Conservation (phyloP, 1,140 invertebrate genomes). For the Pseudoatta argentina region DNA sequence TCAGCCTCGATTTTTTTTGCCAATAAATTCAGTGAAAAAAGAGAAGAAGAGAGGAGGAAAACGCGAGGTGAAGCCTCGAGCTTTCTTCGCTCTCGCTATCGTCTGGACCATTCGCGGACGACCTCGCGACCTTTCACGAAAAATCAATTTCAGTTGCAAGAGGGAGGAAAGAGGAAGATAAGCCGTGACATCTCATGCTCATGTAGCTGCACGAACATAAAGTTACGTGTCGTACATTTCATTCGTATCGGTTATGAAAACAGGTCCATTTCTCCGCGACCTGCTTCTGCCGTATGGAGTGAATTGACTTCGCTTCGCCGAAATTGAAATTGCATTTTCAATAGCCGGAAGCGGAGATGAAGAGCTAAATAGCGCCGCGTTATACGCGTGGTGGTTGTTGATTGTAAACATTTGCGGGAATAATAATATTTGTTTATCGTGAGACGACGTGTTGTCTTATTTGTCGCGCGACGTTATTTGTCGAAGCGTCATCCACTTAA, state of each 20-base stretch:
- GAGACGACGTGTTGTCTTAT: constrained; percentile 21
- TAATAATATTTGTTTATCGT: constrained; percentile 20
- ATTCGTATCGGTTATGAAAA: constrained; percentile 45
- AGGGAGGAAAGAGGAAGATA: background rate
- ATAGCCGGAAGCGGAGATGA: background rate
- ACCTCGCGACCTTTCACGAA: constrained; percentile 21
- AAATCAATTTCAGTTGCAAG: constrained; percentile 39
- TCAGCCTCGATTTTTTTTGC: background rate
- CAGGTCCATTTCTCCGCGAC: background rate
- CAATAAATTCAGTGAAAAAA: background rate
- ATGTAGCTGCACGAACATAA: constrained; percentile 12
- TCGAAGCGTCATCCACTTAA: constrained; percentile 28
- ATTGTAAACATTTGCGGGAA: background rate
- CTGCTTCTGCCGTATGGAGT: background rate
- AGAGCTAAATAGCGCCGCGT: constrained; percentile 18
- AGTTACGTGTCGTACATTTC: constrained; percentile 32
- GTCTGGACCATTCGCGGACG: background rate
- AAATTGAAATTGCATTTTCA: constrained; percentile 33
- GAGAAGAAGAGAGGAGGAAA: background rate
- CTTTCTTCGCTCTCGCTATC: background rate
- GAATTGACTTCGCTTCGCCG: constrained; percentile 2
- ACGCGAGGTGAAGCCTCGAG: background rate
- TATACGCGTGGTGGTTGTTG: background rate
- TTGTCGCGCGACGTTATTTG: constrained; percentile 13
- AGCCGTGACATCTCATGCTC: background rate